Base-by-base conservation (phyloP, 2,113 vertebrate species). In the Semnornis frantzii region DNA sequence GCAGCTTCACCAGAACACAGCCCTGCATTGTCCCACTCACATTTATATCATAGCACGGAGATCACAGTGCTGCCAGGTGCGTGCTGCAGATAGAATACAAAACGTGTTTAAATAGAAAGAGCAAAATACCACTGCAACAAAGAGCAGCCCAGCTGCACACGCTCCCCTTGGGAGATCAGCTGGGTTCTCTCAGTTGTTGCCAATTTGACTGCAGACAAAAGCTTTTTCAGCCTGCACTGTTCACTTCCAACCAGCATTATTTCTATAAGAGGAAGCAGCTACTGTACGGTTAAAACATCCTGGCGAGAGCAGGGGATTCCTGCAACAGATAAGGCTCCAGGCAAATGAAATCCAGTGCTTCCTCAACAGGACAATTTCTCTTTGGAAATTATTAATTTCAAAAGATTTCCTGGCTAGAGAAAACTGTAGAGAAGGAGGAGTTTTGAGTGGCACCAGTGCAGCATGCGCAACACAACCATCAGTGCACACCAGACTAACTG, bases 251-350 rank as follows among this genome's bases (percentile, higher is more conserved):
- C 48, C n/a, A 55, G 54, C 66, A 81, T 8, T 84, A 84, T 23
- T 94, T 90, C 95, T 89, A 12, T 76, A 82, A 84, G 66, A 94
- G 95, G 96, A 95, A 96, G 83, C 68, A 82, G 90, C 95, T 96
- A 96, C 96, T 92, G 96, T 86, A 84, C 28, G 64, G 65, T 59
- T 82, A 70, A 89, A 93, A 91, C 93, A 82, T 88, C 87, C 94
- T 93, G 90, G 65, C 79, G 84, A 72, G 85, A 91, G 59, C 50
- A 55, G 82, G 69, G 65, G 24, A 86, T 72, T 82, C 85, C 54
- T 91, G 65, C 34, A 60, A 82, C 1, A 94, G 64, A 85, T 62
- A 91, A 89, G 60, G 33, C 75, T 82, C 82, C 84, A 80, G 82
- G 57, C 57, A 87, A 89, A 58, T 25, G 13, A 81, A 71, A 68